These are phyloP conservation scores for Bactericera cockerelli DNA, from an alignment of 1,140 invertebrate species.

Conservation along the genomic window DNA sequence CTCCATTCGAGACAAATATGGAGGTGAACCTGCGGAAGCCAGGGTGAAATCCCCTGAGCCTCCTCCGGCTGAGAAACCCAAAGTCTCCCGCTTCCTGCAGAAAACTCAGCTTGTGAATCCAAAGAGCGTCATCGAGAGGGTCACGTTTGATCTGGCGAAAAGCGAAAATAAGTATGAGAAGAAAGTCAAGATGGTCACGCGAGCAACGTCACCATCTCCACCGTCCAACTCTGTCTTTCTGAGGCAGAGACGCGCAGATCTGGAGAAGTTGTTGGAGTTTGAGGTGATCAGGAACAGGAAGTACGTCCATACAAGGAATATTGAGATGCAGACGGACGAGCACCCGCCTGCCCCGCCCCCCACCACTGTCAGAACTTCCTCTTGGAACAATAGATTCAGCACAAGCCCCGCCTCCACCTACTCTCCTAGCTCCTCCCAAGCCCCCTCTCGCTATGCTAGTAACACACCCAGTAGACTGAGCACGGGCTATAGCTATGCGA, in stretches of 20 bases:
- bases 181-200: constrained; percentile 42
- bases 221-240: constrained; percentile 44
- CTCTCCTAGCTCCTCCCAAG: constrained; percentile 8
- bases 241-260: constrained; percentile 45
- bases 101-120: neutral
- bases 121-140: neutral
- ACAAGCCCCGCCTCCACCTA: neutral
- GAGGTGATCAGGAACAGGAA: constrained; percentile 39
- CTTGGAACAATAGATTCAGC: neutral
- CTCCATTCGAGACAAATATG: neutral
- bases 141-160: neutral
- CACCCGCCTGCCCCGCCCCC: constrained; percentile 1
- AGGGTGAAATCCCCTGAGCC: neutral
- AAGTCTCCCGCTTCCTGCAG: neutral
- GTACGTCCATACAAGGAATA: neutral
- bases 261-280: constrained; percentile 50
- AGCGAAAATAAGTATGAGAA: constrained; percentile 3
- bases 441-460: constrained; percentile 8
- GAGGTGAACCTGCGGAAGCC: neutral
- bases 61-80: neutral
- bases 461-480: constrained; percentile 12
- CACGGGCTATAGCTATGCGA: constrained; percentile 13
- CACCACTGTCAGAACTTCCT: neutral
- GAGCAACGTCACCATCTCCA: constrained; percentile 57
- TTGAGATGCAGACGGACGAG: neutral